A percentile compares a stretch with the other conserved stretches of the same genome.
These are phyloP conservation scores for Protonemura montana DNA, from an alignment of 2,888 invertebrate species.

Conservation along the genomic window DNA sequence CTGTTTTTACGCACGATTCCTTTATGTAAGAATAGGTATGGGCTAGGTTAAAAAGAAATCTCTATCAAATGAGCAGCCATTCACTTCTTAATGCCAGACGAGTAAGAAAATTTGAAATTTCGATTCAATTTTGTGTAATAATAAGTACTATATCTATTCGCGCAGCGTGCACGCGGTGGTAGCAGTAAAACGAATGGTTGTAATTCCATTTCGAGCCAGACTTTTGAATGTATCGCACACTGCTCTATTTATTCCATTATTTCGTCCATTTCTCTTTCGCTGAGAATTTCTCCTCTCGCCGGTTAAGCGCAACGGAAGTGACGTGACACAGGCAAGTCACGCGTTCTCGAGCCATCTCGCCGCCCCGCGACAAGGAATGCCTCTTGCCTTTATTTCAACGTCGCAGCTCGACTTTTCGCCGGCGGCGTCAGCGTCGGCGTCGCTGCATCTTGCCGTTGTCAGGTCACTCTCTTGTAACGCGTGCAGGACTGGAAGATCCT, in stretches of 20 bases:
- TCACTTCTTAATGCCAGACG: slow-evolving; percentile 15
- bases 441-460: background rate
- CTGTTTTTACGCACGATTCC: background rate
- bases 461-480: background rate
- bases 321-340: slow-evolving; percentile 20
- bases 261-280: background rate
- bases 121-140: background rate
- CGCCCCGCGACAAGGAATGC: slow-evolving; percentile 20
- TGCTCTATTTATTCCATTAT: slow-evolving; percentile 7
- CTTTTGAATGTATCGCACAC: background rate
- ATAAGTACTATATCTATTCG: background rate
- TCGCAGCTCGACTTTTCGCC: slow-evolving; percentile 14
- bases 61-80: slow-evolving; percentile 25
- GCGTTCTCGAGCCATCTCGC: background rate
- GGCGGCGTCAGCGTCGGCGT: slow-evolving; percentile 19
- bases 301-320: background rate
- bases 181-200: background rate
- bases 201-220: background rate
- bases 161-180: background rate
- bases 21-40: background rate
- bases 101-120: slow-evolving; percentile 21
- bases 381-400: slow-evolving; percentile 28
- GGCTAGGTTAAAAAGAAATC: background rate
- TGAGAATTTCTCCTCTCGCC: background rate
- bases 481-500: slow-evolving; percentile 1